Evolutionary conservation across 2,888 invertebrate genomes (phyloP).

Genomic region (Arge pagana): DNA sequence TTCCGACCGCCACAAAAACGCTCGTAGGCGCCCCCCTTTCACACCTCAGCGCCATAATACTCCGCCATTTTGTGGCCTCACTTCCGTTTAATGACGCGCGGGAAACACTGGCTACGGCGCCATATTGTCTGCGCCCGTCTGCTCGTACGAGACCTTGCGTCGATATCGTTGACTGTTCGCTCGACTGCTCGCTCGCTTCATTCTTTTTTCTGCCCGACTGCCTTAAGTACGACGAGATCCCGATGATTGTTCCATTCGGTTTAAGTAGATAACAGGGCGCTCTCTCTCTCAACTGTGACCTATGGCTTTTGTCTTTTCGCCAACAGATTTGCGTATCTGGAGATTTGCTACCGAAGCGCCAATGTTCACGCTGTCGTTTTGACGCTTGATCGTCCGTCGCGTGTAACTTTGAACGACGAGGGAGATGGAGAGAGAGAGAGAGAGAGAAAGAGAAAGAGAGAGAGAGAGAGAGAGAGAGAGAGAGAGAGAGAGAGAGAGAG

Average conservation of each 20-base stretch:
- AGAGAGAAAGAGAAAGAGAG: constrained; percentile 2
- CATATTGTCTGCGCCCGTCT: constrained; percentile 55
- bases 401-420: constrained; percentile 3
- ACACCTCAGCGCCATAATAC: constrained; percentile 47
- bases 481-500: constrained; percentile 7
- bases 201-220: not conserved
- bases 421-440: not conserved
- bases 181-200: constrained; percentile 13
- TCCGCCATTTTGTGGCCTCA: constrained; percentile 55
- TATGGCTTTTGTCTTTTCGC: not conserved
- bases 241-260: no score
- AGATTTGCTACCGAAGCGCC: constrained; percentile 8
- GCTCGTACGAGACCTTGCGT: constrained; percentile 25
- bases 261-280: not conserved
- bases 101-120: constrained; percentile 46
- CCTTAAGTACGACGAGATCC: no score
- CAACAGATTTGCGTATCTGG: not conserved
- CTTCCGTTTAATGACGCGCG: constrained; percentile 56
- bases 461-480: not conserved
- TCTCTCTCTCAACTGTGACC: not conserved
- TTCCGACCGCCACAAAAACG: constrained; percentile 31
- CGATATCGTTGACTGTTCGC: constrained; percentile 20
- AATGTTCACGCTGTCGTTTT: constrained; percentile 10
- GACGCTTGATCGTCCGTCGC: constrained; percentile 17
- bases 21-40: constrained; percentile 47